Conservation (phyloP, 2,888 invertebrate species). For the Lypha dubia region DNA sequence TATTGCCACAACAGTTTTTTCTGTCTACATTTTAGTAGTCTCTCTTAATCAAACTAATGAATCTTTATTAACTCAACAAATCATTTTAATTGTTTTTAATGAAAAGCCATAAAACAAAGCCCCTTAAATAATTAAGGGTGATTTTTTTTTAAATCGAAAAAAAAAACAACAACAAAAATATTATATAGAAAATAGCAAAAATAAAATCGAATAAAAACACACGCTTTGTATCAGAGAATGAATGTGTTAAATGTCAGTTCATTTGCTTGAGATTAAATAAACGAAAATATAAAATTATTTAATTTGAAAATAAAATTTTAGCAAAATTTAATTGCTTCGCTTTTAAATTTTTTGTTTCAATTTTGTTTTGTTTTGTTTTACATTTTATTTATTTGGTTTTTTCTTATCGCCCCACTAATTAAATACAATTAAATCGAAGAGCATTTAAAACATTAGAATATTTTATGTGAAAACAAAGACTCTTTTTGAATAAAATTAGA, state of each 20-base stretch:
- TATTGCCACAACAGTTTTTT: not conserved
- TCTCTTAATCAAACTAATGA: not conserved
- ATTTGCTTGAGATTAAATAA: constrained; percentile 27
- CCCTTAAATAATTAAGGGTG: not conserved
- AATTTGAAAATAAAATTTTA: constrained; percentile 35
- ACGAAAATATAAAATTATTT: constrained; percentile 29
- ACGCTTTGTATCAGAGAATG: constrained; percentile 24
- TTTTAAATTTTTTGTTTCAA: not conserved
- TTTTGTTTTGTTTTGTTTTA: too few species aligned
- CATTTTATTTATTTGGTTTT: constrained; percentile 23
- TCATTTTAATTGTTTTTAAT: constrained; percentile 19
- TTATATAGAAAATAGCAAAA: not conserved
- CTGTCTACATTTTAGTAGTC: not conserved
- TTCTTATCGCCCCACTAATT: constrained; percentile 43
- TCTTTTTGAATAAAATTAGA: not conserved
- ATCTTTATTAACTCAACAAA: constrained; percentile 15
- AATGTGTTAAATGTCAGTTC: constrained; percentile 54
- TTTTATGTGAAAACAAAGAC: not conserved
- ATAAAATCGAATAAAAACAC: not conserved
- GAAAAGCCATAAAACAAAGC: not conserved
- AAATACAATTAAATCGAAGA: constrained; percentile 39
- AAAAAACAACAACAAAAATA: not conserved
- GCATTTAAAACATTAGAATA: constrained; percentile 34
- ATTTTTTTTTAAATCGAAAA: not conserved
- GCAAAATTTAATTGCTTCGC: constrained; percentile 35